phyloP scores from a whole-genome alignment of 1,140 invertebrate species.

The Cydia splendana region DNA sequence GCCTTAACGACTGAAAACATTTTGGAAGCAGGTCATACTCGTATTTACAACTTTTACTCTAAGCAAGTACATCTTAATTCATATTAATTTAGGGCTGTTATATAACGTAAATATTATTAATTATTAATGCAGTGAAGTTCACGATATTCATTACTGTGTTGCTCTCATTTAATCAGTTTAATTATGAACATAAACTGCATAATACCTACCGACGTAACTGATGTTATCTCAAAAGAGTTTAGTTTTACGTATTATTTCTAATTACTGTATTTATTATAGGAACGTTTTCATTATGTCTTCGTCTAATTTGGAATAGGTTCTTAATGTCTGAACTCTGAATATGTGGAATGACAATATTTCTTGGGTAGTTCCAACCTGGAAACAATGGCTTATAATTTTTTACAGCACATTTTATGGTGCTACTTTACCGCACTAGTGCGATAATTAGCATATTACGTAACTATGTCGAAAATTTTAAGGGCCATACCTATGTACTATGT shows the following conservation, averaged over 20 bases:
- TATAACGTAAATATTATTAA: neutral
- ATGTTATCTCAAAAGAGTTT: constrained; percentile 8
- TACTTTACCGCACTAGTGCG: no score
- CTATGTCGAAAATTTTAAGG: no score
- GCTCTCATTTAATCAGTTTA: constrained; percentile 13
- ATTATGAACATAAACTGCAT: neutral
- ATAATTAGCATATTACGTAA: no score
- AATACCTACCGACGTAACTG: constrained; percentile 1
- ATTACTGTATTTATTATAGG: constrained; percentile 2
- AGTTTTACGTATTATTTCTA: constrained; percentile 26
- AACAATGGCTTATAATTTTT: no score
- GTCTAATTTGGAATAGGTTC: neutral
- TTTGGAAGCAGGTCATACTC: no score
- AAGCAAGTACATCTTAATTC: no score
- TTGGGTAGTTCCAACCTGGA: no score
- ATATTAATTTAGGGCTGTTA: neutral
- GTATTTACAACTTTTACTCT: no score
- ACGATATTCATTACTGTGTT: neutral
- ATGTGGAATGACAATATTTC: no score
- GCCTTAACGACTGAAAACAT: no score
- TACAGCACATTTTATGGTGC: no score
- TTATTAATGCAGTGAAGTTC: constrained; percentile 5
- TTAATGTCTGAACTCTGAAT: neutral
- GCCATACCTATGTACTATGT: no score
- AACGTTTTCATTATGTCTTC: neutral